Base-by-base conservation (phyloP, 2,888 invertebrate genomes). In the Cataglyphis albicans region DNA sequence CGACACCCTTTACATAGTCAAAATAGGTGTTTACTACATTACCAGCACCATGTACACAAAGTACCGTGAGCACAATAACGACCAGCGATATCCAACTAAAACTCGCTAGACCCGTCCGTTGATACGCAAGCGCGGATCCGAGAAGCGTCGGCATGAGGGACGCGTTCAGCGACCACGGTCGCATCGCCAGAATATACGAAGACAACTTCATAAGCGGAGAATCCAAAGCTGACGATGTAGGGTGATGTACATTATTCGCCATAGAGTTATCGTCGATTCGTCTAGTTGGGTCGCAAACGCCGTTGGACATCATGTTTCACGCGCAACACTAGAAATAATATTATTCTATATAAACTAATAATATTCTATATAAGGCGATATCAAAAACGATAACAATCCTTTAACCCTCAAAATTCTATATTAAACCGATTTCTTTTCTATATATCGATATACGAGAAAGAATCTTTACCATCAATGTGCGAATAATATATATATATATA, bases 11-110 rank as follows among this genome's bases (percentile, higher is more conserved):
- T 48, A 98, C 97, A 93, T 98, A 99, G 95, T 99, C 99, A 94
- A 97, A 99, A 94, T 99, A 99, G 0, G 99, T 99, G 95, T 99
- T 99, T 35, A 99, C 99, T 59, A 99, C 97, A 95, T 99, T 99
- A 75, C 99, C 99, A 84, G 99, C 99, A 84, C 98, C 98, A 94
- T 99, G 99, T 3, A 99, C 99, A 0, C 98, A 98, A 84, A 98
- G 96, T 32, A 98, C 97, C 3, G 98, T 98, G 90, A 98, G 96
- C 72, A 98, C 95, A 3, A 98, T 98, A 18, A 98, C 95, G 64
- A 98, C 92, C 88, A 98, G 96, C 0, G 97, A 97, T 84, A 97
- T 95, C 95, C 97, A 96, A 93, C 97, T 98, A 94, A 98, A 98
- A 86, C 97, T 97, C 48, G 96, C 95, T 38, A 97, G 96, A 89